Base-by-base conservation (phyloP, 2,888 invertebrate genomes). In the Drosophila kambysellisi region DNA sequence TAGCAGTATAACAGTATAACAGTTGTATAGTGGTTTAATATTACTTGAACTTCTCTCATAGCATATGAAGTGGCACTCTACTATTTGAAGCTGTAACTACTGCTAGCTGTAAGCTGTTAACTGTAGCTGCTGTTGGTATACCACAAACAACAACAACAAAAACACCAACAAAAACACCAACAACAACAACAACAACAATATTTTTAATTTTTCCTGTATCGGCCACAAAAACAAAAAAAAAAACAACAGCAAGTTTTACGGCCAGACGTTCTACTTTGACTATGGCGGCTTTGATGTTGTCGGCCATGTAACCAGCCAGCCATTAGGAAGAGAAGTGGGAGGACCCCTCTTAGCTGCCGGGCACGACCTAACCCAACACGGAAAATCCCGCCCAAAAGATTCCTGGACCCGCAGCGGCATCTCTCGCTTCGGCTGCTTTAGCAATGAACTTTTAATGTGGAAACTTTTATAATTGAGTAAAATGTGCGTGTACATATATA, bases 381-480 rank as follows among this genome's bases (percentile, higher is more conserved):
- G 53, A 46, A 46, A 51, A 48, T 43, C 60, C 61, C 46, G 58
- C 20, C 77, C 68, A 50, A 60, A 74, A 74, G 52, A 75, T 63
- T 59, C 67, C 52, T 53, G 46, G 59, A 53, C 56, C 57, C 61
- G 33, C 37, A 54, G 33, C n/a, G 53, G 54, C 78, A 78, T 53
- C 63, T 60, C 66, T 79, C 71, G 78, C 71, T 71, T 74, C 68
- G 80, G 59, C 79, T 73, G 81, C 67, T 73, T 72, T 81, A 76
- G 85, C 79, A 89, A 83, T 88, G 85, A 88, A 88, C 88, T 89
- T 91, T 91, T 91, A 91, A 91, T 91, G 89, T 90, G 80, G 76
- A 90, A 91, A 91, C 89, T 91, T 91, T 91, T 91, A 86, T 87
- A 91, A 91, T 90, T 91, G 90, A 90, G 87, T 90, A 85, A 88